Evolutionary conservation across 2,888 invertebrate species (phyloP), one percentile per base, ranked within the genome.

Genomic region (Ecliptopera silaceata): DNA sequence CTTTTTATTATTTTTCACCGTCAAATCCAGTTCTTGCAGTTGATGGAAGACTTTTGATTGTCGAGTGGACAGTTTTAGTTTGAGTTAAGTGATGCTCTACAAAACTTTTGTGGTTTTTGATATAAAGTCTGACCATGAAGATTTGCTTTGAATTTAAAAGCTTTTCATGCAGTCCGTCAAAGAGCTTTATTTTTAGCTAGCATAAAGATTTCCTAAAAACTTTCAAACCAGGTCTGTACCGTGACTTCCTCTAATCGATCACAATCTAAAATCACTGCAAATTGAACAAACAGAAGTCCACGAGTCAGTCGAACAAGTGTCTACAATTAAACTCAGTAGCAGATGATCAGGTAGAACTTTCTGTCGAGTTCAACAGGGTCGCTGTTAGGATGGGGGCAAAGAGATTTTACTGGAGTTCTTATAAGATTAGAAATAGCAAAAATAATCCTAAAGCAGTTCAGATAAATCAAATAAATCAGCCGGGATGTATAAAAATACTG

Each of bases 261-360:
- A 29, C 42, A 49, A 38, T 39, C 18, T 38, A 57, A 62, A 47
- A 49, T 48, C 43, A 15, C 8, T 48, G 46, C 32, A 49, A 45
- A 55, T 51, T 32, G 42, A 61, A 59, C n/a, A 43, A 56, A 64
- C 61, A 61, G 49, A 53, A 64, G 63, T 56, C 64, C 52, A 49
- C 57, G 49, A 67, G 48, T 66, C 64, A 64, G 54, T 61, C 54
- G 68, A 66, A 72, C 59, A 61, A 59, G 58, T 67, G 54, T 65
- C 59, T 61, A 60, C 67, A 66, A 68, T 70, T 65, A 63, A 71
- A 68, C 66, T 68, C 59, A 70, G 62, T 77, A 75, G 78, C 75
- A 79, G 75, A 72, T 75, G 74, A 79, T 75, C 74, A 73, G 72
- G 70, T 73, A 71, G 72, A 82, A 80, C 70, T 80, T 81, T 71